phyloP scores from a whole-genome alignment of 2,113 vertebrate genomes.

The Bos indicus region DNA sequence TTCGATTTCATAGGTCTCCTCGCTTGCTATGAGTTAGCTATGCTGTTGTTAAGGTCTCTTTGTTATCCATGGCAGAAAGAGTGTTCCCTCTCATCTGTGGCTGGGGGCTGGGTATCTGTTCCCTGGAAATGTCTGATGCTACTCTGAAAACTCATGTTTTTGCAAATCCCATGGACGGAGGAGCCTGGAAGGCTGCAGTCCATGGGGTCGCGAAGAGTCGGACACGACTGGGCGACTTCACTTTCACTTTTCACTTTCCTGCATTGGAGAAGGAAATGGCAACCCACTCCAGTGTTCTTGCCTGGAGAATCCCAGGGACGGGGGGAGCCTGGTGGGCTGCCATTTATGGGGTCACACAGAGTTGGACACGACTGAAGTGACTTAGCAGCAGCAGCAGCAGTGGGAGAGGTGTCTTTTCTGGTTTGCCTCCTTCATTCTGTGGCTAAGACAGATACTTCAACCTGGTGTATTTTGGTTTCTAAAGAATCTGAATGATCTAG shows the following conservation, averaged over 20 bases:
- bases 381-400: slow-evolving; percentile 32
- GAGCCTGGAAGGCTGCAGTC: no score
- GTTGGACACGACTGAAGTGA: no score
- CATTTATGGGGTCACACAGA: no score
- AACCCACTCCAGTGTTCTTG: no score
- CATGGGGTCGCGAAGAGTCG: no score
- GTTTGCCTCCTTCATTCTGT: slow-evolving; percentile 95
- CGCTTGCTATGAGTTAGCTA: slow-evolving; percentile 94
- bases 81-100: slow-evolving; percentile 97
- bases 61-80: slow-evolving; percentile 95
- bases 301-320: no score
- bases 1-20: slow-evolving; percentile 92
- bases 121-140: slow-evolving; percentile 97
- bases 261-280: no score
- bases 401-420: slow-evolving; percentile 98
- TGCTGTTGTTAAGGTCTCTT: slow-evolving; percentile 96
- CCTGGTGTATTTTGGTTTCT: slow-evolving; percentile 97
- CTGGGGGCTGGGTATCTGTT: slow-evolving; percentile 98
- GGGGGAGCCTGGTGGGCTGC: no score
- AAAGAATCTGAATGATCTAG: slow-evolving; percentile 96
- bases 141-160: slow-evolving; percentile 95
- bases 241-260: no score
- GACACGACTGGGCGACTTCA: no score
- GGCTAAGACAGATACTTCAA: slow-evolving; percentile 95
- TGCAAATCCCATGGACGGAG: slow-evolving; percentile 76